Conservation (phyloP, 2,113 vertebrate species). For the Deroptyus accipitrinus region DNA sequence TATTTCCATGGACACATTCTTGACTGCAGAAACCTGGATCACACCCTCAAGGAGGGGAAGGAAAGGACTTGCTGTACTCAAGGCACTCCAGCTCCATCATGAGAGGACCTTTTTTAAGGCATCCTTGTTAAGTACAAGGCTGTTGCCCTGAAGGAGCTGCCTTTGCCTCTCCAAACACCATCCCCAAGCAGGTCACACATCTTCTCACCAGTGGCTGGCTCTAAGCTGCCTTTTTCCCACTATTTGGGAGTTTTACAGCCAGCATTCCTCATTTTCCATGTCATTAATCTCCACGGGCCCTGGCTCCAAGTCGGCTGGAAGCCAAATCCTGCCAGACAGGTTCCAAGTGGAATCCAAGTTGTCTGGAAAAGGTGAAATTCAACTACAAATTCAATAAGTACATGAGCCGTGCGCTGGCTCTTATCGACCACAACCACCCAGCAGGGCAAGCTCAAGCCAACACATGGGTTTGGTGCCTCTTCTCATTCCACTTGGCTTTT, state of each 20-base stretch:
- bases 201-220: neutral
- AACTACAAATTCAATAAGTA: neutral
- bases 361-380: slow-evolving; percentile 12
- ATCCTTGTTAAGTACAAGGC: neutral
- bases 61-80: neutral
- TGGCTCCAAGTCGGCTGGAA: neutral
- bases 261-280: slow-evolving; percentile 41
- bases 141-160: neutral
- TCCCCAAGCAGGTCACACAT: fast-evolving
- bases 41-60: neutral
- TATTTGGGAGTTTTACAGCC: neutral
- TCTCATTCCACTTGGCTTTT: neutral
- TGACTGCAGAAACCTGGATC: fast-evolving
- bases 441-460: neutral
- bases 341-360: neutral
- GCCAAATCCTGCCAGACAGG: slow-evolving; percentile 27
- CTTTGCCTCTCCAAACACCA: neutral
- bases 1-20: neutral
- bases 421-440: neutral
- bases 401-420: neutral
- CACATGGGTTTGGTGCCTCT: neutral
- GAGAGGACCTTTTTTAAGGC: neutral
- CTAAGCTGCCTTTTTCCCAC: neutral
- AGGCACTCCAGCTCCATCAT: neutral
- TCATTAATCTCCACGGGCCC: neutral